These are phyloP conservation scores for Papilio gigon DNA, from an alignment of 2,888 invertebrate genomes.

Conservation along the genomic window DNA sequence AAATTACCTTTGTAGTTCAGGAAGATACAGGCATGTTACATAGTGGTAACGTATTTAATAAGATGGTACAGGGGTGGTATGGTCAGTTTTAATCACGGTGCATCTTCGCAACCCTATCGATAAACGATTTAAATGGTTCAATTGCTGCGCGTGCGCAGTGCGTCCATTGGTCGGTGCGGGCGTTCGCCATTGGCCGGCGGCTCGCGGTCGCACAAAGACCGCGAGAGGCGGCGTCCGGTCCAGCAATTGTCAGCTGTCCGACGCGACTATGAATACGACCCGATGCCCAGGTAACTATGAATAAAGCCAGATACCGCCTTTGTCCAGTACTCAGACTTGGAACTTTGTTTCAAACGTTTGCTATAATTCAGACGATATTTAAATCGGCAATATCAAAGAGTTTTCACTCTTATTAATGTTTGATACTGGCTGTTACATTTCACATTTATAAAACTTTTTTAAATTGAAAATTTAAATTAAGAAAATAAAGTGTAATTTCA, in stretches of 20 bases:
- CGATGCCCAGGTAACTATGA: constrained; percentile 43
- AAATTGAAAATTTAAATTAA: background rate
- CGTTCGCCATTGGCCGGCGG: constrained; percentile 65
- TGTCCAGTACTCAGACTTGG: constrained; percentile 41
- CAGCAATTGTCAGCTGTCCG: constrained; percentile 70
- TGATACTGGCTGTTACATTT: background rate
- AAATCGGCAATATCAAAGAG: constrained; percentile 36
- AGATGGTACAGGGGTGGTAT: too few species aligned
- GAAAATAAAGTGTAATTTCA: too few species aligned
- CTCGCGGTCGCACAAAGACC: constrained; percentile 69
- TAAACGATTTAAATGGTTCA: constrained; percentile 66
- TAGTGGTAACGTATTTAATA: too few species aligned
- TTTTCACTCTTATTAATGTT: constrained; percentile 16
- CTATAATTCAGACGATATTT: constrained; percentile 36
- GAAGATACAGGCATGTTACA: too few species aligned
- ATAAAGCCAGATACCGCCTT: constrained; percentile 48
- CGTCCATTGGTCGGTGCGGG: constrained; percentile 66
- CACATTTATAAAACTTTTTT: background rate
- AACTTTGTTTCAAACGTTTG: constrained; percentile 42
- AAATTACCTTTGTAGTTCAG: too few species aligned
- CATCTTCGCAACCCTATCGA: constrained; percentile 64
- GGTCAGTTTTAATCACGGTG: background rate
- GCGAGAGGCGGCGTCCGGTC: constrained; percentile 67
- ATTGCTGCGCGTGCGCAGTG: constrained; percentile 66
- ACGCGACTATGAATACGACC: constrained; percentile 69